Evolutionary conservation across 2,113 vertebrate genomes (phyloP), one percentile per base, ranked within the genome.

Genomic region (Tricholaema leucomelas): DNA sequence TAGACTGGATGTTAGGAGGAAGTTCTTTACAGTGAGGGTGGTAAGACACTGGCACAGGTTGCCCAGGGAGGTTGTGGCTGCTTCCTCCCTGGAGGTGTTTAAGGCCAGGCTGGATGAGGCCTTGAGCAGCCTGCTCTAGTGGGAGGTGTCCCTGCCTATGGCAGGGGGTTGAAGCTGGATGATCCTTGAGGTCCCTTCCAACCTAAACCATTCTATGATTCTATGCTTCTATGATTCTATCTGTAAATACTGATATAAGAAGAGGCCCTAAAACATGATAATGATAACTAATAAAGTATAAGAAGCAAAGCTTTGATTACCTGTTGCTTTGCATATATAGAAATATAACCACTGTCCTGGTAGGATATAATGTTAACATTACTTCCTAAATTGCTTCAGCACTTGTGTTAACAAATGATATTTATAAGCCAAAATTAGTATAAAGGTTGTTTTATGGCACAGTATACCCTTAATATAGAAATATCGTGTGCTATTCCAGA

Each of bases 321-420:
- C 77, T 93, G 67, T 94, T 94, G 64, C 59, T 94, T 95, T 88
- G 84, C 94, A 91, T 82, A 48, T 52, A 85, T 11, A 80, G 88
- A 78, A 86, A 95, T 94, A 95, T 91, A 94, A 95, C 67, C 67
- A 77, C 71, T 93, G 96, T 56, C 91, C 36, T 33, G n/a, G 74
- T 27, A 96, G 88, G 64, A 89, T 74, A 90, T 93, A 93, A 92
- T 94, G 74, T 82, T 92, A 93, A 93, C 87, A 85, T 94, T 78
- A 91, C 81, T 82, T 88, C 79, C 81, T 83, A 95, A 95, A 95
- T 91, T 93, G 89, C 87, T 87, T 76, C 78, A 94, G 84, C 52
- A 80, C 64, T 93, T 93, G 42, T 67, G 40, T 64, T 96, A 38
- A 82, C 86, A 96, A 95, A 92, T 82, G 60, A 46, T 63, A 86